These are phyloP conservation scores for Meleagris gallopavo DNA, from an alignment of 2,113 vertebrate genomes.

Conservation along the genomic window DNA sequence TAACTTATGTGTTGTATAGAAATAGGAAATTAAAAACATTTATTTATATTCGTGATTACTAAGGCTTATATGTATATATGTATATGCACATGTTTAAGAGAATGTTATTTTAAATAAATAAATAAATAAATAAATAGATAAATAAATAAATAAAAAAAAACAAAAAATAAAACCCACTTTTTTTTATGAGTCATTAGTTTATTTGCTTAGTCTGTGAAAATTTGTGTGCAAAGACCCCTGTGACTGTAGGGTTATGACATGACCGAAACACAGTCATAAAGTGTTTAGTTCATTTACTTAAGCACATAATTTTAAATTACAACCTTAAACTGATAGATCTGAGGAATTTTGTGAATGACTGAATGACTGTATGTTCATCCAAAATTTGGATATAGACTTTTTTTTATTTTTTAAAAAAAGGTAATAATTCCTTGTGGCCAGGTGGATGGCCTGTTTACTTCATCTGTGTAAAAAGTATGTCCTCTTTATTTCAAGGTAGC, in stretches of 20 bases:
- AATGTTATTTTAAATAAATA: neutral
- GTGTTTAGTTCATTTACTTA: neutral
- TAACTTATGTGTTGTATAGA: neutral
- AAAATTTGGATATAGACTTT: neutral
- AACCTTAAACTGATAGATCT: neutral
- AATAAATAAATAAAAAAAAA: neutral
- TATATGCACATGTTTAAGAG: neutral
- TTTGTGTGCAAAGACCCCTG: neutral
- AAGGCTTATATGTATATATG: neutral
- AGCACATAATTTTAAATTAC: neutral
- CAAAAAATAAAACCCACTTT: neutral
- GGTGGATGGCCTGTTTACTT: neutral
- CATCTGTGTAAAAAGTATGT: neutral
- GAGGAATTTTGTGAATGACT: neutral
- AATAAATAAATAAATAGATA: no score
- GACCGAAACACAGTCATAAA: neutral
- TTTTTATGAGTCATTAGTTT: neutral
- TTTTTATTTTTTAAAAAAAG: neutral
- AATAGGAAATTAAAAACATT: neutral
- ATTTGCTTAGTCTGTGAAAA: neutral
- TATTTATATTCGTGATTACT: neutral
- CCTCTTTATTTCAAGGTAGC: slow-evolving; percentile 6
- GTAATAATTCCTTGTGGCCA: no score
- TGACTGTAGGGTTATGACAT: neutral
- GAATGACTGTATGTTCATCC: neutral